Evolutionary conservation across 2,113 vertebrate genomes (phyloP).

Genomic region (Eptesicus fuscus): DNA sequence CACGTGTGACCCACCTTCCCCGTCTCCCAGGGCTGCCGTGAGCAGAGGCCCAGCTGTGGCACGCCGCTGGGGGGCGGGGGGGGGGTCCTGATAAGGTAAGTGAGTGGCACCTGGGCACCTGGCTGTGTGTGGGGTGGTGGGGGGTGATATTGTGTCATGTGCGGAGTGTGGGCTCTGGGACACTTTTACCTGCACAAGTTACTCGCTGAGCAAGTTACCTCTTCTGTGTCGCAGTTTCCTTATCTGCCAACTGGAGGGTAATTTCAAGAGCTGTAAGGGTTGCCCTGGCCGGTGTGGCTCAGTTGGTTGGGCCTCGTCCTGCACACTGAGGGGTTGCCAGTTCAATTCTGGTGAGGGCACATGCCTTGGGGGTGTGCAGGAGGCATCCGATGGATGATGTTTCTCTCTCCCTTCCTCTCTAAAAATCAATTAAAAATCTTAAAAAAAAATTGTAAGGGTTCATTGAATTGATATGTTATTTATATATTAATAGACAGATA

Average conservation of each 20-base stretch:
- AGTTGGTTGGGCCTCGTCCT: neutral
- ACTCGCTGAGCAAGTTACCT: neutral
- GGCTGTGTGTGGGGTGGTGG: neutral
- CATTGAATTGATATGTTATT: neutral
- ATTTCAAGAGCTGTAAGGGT: neutral
- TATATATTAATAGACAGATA: neutral
- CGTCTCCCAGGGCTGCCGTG: neutral
- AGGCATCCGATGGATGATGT: neutral
- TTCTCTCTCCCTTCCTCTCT: neutral
- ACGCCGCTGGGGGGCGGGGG: neutral
- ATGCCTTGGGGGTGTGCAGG: neutral
- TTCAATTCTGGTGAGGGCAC: neutral
- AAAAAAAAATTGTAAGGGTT: neutral
- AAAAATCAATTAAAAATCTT: neutral
- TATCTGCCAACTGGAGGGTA: neutral
- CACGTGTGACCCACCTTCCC: constrained; percentile 5
- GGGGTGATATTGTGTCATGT: neutral
- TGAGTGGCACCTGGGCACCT: neutral
- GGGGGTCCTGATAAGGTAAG: constrained; percentile 39
- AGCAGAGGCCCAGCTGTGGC: constrained; percentile 48
- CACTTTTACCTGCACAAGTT: neutral
- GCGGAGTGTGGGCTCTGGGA: neutral
- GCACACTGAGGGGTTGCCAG: neutral
- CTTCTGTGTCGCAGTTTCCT: neutral
- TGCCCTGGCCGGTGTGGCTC: neutral